Percentiles rank a stretch among this genome's conserved stretches.
These are phyloP conservation scores for Drosophila rhopaloa DNA, from an alignment of 1,140 invertebrate species.

Conservation along the genomic window DNA sequence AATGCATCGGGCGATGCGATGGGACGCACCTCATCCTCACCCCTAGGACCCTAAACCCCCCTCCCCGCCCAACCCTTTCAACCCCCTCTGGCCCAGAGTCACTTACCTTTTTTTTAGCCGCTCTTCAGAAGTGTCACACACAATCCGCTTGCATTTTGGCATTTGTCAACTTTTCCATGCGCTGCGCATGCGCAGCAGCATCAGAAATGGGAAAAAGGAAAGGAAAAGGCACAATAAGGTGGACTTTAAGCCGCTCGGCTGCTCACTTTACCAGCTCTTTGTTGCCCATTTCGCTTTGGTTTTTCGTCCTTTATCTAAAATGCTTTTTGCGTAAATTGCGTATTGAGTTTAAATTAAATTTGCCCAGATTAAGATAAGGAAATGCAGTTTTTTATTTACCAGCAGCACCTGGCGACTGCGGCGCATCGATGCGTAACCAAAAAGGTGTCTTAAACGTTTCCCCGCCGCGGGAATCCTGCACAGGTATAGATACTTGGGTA, in stretches of 20 bases:
- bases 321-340: conserved; percentile 83
- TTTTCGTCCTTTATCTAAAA: conserved; percentile 76
- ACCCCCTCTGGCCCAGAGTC: background rate
- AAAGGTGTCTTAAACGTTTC: conserved; percentile 81
- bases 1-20: conserved; percentile 60
- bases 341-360: conserved; percentile 84
- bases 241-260: conserved; percentile 64
- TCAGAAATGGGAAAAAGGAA: background rate
- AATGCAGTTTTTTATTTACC: conserved; percentile 51
- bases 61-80: conserved; percentile 7
- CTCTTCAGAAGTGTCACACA: conserved; percentile 78
- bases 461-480: conserved; percentile 2
- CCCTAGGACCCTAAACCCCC: conserved; percentile 4
- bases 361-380: conserved; percentile 80
- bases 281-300: conserved; percentile 39
- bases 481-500: conserved; percentile 24
- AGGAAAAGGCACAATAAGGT: conserved; percentile 12
- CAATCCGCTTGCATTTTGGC: conserved; percentile 82
- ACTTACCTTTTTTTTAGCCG: conserved; percentile 21
- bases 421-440: conserved; percentile 64
- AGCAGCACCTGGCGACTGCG: conserved; percentile 29
- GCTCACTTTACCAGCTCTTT: conserved; percentile 46
- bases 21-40: conserved; percentile 24
- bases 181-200: conserved; percentile 69
- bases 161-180: conserved; percentile 78